Base-by-base conservation (phyloP, 2,797 vertebrate species). In the Morelia viridis region DNA sequence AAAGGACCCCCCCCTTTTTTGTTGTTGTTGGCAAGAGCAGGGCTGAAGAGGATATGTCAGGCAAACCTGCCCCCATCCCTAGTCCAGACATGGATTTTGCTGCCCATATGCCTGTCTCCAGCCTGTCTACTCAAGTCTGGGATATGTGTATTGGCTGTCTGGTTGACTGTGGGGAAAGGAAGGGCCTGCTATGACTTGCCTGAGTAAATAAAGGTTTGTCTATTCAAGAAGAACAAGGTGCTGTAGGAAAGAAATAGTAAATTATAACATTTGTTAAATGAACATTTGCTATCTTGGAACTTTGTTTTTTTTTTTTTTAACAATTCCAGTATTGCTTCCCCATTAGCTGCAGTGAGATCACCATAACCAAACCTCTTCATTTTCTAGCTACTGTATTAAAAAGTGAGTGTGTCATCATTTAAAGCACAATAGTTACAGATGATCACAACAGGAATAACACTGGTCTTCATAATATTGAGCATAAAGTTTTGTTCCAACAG, bases 221-320 rank as follows among this genome's bases (percentile, higher is more conserved):
- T 24, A 8, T 46, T 80, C 41, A 76, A 76, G 17, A 88, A 94
- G 94, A 94, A 90, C 71, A 90, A 94, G 53, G 8, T 15, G 58
- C 94, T 92, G 10, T 93, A 71, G 93, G 57, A 94, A 95, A 62
- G 60, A 80, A 93, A 85, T 65, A 19, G 28, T 95, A 94, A 87
- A 92, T 95, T 93, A 89, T 64, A 90, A 89, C 35, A 76, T 76
- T 76, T 76, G 68, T 31, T 68, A 87, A 92, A 83, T 3, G 11
- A 84, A 89, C 90, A 0, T 24, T 11, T 95, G 91, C 68, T 85
- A 87, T 65, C 50, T 28, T 89, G 93, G 90, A 95, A 7, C 83
- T 64, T 89, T 68, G 80, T 57, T 57, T 60, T 88, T 89, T 94
- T 95, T 31, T 53, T 53, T 53, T 53, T 7, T 0, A 85, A 93